Evolutionary conservation across 2,113 vertebrate genomes (phyloP).

Genomic region (Ophthalmolycus amberensis): DNA sequence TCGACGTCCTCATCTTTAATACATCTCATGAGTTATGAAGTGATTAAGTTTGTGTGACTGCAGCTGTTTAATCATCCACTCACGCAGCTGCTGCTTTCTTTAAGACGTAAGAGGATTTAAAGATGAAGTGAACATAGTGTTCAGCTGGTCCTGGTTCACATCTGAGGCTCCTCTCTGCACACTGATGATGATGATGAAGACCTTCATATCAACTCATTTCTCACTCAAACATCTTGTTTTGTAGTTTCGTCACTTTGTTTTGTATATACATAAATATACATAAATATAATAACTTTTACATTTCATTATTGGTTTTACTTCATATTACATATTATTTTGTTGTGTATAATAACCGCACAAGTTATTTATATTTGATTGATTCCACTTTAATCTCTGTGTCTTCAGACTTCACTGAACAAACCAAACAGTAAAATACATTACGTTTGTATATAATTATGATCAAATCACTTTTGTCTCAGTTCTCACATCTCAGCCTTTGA

Average conservation of each 20-base stretch:
- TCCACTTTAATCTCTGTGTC: no score
- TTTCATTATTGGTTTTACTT: no score
- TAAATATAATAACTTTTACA: no score
- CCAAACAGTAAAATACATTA: no score
- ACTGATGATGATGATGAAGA: background rate
- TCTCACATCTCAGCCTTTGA: no score
- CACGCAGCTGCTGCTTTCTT: constrained; percentile 31
- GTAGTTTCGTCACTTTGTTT: background rate
- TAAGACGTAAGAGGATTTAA: constrained; percentile 65
- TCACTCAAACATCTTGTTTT: no score
- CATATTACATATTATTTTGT: no score
- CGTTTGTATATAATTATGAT: no score
- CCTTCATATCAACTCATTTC: background rate
- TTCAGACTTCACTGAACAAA: no score
- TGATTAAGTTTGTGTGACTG: constrained; percentile 39
- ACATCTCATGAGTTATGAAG: constrained; percentile 49
- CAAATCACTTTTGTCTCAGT: no score
- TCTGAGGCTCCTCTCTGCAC: background rate
- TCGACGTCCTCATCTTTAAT: constrained; percentile 62
- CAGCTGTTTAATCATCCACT: constrained; percentile 50
- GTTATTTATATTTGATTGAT: no score
- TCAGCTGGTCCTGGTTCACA: constrained; percentile 26
- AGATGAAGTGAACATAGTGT: constrained; percentile 62
- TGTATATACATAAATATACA: background rate
- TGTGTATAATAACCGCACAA: no score